A percentile compares a stretch with the other conserved stretches of the same genome.
Conservation (phyloP, 37 sponge, comb jelly and placozoan species). For the Aplysina aerophoba region DNA sequence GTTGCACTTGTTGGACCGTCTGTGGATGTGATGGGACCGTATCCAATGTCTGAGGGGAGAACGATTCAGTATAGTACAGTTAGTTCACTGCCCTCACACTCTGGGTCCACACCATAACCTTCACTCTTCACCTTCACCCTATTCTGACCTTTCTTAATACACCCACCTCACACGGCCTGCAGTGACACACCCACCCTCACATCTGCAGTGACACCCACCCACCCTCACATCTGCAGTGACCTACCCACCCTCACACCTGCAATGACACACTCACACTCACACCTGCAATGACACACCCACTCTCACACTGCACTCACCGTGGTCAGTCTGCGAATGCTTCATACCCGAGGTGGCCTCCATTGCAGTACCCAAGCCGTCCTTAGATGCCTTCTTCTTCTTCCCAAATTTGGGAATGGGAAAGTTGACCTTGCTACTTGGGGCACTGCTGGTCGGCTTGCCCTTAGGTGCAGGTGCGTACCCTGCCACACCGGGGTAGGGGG, state of each 20-base stretch:
- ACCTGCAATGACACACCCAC: too few species aligned
- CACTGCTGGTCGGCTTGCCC: background rate
- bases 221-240: too few species aligned
- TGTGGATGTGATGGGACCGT: background rate
- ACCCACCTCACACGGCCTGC: too few species aligned
- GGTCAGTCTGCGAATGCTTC: background rate
- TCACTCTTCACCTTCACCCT: background rate
- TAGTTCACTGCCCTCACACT: background rate
- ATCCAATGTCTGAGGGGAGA: constrained; percentile 21
- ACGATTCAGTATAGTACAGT: background rate
- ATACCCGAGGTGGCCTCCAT: background rate
- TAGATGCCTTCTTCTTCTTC: background rate
- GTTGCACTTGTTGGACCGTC: background rate
- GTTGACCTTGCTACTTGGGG: background rate
- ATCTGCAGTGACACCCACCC: too few species aligned
- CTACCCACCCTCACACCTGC: too few species aligned
- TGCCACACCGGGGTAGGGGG: background rate
- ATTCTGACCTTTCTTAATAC: too few species aligned
- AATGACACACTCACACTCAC: too few species aligned
- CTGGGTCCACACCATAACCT: background rate
- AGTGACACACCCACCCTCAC: too few species aligned
- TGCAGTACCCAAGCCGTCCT: background rate
- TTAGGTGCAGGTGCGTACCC: background rate
- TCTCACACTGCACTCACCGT: background rate
- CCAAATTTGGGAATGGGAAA: background rate